These are phyloP conservation scores for Chrysopa pallens DNA, from an alignment of 1,140 invertebrate species.

Conservation along the genomic window DNA sequence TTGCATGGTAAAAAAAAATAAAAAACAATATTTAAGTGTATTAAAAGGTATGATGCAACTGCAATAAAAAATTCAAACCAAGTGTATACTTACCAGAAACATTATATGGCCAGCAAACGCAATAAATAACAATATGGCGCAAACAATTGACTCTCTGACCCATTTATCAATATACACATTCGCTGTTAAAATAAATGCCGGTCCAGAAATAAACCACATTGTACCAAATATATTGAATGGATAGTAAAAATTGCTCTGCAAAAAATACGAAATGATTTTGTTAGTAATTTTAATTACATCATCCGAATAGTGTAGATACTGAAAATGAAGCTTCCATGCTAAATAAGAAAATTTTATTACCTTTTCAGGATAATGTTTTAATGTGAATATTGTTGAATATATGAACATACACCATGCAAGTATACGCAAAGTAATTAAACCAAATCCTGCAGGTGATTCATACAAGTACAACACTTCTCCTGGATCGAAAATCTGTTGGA, in stretches of 20 bases:
- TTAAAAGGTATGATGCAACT: too few species aligned
- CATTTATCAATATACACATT: conserved; percentile 72
- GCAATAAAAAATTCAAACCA: too few species aligned
- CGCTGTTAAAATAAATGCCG: conserved; percentile 60
- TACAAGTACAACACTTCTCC: conserved; percentile 77
- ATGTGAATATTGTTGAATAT: conserved; percentile 61
- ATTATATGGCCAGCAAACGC: conserved; percentile 59
- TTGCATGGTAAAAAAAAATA: too few species aligned
- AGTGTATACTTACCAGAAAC: conserved; percentile 45
- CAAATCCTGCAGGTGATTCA: conserved; percentile 75
- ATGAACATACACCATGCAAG: conserved; percentile 71
- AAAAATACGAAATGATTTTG: conserved; percentile 25
- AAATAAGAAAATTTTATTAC: conserved; percentile 19
- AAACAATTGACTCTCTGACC: conserved; percentile 79
- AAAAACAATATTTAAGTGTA: too few species aligned
- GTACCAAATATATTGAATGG: conserved; percentile 65
- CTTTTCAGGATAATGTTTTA: conserved; percentile 72
- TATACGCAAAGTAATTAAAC: conserved; percentile 56
- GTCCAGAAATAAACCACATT: conserved; percentile 65
- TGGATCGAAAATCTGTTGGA: conserved; percentile 62
- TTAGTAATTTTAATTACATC: not conserved
- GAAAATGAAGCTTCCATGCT: conserved; percentile 14
- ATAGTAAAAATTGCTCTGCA: conserved; percentile 47
- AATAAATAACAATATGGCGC: conserved; percentile 56
- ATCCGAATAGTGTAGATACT: not conserved